Evolutionary conservation across 1,140 invertebrate species (phyloP), one percentile per base, ranked within the genome.

Genomic region (Apis mellifera): DNA sequence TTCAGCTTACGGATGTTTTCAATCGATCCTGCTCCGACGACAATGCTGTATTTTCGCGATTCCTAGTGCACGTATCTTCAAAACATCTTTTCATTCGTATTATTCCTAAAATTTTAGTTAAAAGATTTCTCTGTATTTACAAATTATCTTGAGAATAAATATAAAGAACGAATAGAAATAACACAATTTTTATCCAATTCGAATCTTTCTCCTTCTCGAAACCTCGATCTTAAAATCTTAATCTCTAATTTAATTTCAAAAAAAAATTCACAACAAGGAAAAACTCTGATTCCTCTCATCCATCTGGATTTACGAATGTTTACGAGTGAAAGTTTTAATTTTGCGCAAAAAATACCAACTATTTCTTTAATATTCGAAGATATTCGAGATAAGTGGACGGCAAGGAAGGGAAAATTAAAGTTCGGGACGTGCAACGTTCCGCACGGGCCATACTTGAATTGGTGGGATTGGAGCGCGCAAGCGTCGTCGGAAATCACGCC

Each of bases 401-500:
- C 3, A 42, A 8, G 1, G 15, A 4, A 70, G 19, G 68, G 11
- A 52, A 52, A 52, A 9, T 52, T 52, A 70, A 15, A 54, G 4
- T 17, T 5, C 13, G 13, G n/a, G n/a, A n/a, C n/a, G 42, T 11
- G 66, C 21, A 23, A 3, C 12, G 60, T 73, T 69, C 13, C n/a
- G 17, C 54, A 42, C 48, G 42, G n/a, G 54, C 72, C 54, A 32
- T 82, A 23, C 79, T 26, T 54, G 62, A 64, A 57, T 32, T 48
- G 13, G 5, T 12, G 23, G 15, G 2, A 13, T 19, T 42, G 71
- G 50, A 89, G 78, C 86, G 91, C 91, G 91, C 92, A 92, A 88
- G 92, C 92, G 92, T 86, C 69, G 82, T 74, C 60, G 80, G 73
- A 87, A 90, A 92, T 89, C 91, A 92, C 92, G 91, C 92, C 90